These are phyloP conservation scores for Tipula confusa DNA, from an alignment of 2,888 invertebrate species.

Conservation along the genomic window DNA sequence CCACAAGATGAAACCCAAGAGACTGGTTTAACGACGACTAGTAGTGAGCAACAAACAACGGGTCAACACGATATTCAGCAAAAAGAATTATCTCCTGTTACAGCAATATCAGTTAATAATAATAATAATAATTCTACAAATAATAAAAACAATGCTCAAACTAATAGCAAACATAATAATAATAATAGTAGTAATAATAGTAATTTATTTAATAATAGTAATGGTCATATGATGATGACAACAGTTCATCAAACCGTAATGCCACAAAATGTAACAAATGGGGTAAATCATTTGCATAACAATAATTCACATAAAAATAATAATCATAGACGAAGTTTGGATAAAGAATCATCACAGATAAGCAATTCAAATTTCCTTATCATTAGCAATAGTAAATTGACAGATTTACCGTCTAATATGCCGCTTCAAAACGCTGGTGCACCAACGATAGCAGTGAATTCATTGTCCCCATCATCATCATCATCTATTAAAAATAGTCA, in stretches of 20 bases:
- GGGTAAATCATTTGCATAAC: conserved; percentile 30
- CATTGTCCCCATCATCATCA: conserved; percentile 31
- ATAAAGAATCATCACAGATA: conserved; percentile 41
- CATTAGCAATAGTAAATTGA: neutral
- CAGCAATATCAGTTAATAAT: conserved; percentile 35
- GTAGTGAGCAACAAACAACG: conserved; percentile 35
- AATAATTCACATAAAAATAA: conserved; percentile 41
- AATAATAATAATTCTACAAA: conserved; percentile 38
- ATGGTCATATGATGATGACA: conserved; percentile 37
- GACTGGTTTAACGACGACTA: conserved; percentile 34
- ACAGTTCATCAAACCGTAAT: neutral
- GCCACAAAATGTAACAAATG: neutral
- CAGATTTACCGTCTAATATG: neutral
- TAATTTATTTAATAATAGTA: conserved; percentile 33
- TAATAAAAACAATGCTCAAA: conserved; percentile 40
- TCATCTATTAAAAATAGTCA: conserved; percentile 29
- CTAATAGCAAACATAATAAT: conserved; percentile 36
- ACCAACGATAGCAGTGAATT: conserved; percentile 10
- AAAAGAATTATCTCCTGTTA: conserved; percentile 34
- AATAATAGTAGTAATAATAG: conserved; percentile 30
- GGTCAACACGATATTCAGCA: conserved; percentile 35
- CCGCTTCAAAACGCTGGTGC: neutral
- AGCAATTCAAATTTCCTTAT: conserved; percentile 31
- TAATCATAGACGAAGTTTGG: conserved; percentile 43
- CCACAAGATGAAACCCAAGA: conserved; percentile 56